Evolutionary conservation across 2,113 vertebrate genomes (phyloP), one percentile per base, ranked within the genome.

Genomic region (Neomonachus schauinslandi): DNA sequence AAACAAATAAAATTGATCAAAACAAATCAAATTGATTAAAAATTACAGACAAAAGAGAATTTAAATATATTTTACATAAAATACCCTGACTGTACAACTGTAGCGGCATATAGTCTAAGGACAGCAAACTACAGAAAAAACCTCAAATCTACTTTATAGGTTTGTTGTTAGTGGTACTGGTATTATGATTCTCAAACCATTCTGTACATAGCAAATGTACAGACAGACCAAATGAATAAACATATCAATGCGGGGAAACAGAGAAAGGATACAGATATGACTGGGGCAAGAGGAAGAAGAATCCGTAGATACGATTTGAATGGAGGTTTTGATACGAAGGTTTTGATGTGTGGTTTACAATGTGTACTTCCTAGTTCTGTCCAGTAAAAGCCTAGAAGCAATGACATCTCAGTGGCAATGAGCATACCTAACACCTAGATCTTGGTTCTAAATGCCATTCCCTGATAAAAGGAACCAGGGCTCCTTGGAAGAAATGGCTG

Each of bases 401-500:
- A 90, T 53, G 36, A 46, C 33, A 92, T 90, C 53, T 74, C 79
- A 85, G 39, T 95, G 72, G 7, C 59, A 89, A 92, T 71, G 61
- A 91, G 33, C 26, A 67, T 12, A 91, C 21, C 12, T 74, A 91
- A 49, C 7, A 82, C n/a, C 16, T 63, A 96, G 33, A 85, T 55
- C 63, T 33, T 81, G 49, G 33, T 96, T 79, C 59, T 93, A 97
- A 97, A 89, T 63, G 87, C 24, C 13, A 87, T 61, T 91, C 55
- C 42, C 63, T 15, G 65, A 55, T 51, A 76, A 94, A 82, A 91
- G 39, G 33, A 96, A 90, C 59, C 33, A 74, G 63, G 53, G 11
- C 46, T 96, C 79, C 36, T 71, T 89, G 31, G 31, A 95, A 94
- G n/a, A 95, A 96, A 95, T 46, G 67, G 85, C 21, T 51, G 63